Evolutionary conservation across 1,140 invertebrate genomes (phyloP).

Genomic region (Trachymyrmex septentrionalis): DNA sequence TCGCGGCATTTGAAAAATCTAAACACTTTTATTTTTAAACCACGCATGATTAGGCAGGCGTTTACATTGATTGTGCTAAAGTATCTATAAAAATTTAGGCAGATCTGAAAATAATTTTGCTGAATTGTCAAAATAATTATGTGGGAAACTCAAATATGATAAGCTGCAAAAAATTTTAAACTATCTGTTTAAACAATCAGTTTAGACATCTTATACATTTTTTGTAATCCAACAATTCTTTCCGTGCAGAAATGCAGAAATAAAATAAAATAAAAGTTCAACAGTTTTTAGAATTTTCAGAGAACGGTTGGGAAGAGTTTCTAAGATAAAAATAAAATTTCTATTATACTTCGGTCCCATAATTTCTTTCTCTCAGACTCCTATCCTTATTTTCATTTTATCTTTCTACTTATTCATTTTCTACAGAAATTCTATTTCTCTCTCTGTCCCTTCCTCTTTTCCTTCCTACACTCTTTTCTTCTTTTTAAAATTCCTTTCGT

Average conservation of each 20-base stretch:
- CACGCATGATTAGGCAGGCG: too few relatives aligned
- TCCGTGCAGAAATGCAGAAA: background rate
- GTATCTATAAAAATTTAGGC: too few relatives aligned
- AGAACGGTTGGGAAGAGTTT: background rate
- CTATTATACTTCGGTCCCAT: background rate
- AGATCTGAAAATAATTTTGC: too few relatives aligned
- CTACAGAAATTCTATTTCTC: background rate
- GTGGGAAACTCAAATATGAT: too few relatives aligned
- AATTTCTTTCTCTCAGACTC: background rate
- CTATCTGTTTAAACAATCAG: too few relatives aligned
- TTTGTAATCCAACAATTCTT: too few relatives aligned
- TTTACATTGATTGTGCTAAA: too few relatives aligned
- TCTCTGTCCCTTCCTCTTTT: background rate
- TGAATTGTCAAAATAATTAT: too few relatives aligned
- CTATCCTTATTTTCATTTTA: constrained; percentile 8
- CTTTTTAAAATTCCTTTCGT: background rate
- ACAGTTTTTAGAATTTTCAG: background rate
- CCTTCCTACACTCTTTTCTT: background rate
- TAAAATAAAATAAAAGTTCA: background rate
- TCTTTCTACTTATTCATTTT: background rate
- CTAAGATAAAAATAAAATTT: background rate
- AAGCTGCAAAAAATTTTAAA: too few relatives aligned
- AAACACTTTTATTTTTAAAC: background rate
- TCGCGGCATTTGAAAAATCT: background rate
- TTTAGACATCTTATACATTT: too few relatives aligned